Evolutionary conservation across 1,140 invertebrate genomes (phyloP).

Genomic region (Drosophila mayri): DNA sequence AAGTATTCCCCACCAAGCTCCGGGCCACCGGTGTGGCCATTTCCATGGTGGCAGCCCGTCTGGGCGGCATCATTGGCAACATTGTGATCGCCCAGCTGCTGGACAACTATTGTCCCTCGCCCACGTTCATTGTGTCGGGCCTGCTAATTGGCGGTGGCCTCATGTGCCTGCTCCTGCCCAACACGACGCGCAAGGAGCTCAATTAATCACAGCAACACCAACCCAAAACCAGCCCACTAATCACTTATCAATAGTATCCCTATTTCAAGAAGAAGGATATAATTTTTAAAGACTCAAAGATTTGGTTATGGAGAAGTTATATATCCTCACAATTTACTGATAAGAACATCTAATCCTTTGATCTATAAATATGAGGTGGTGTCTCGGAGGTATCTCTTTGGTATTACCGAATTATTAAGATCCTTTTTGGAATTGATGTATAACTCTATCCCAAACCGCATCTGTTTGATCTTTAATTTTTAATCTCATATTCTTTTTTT

Average conservation of each 20-base stretch:
- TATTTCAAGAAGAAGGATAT: background rate
- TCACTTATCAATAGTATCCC: background rate
- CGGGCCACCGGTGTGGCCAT: conserved; percentile 93
- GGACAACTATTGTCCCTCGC: conserved; percentile 93
- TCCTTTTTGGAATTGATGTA: background rate
- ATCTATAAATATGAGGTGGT: background rate
- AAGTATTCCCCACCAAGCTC: conserved; percentile 95
- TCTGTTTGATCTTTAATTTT: background rate
- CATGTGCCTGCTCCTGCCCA: conserved; percentile 93
- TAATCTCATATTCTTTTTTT: background rate
- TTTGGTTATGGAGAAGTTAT: background rate
- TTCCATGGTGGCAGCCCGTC: conserved; percentile 93
- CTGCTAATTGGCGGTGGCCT: conserved; percentile 93
- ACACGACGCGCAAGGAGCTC: conserved; percentile 93
- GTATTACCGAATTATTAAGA: background rate
- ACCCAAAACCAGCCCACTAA: background rate
- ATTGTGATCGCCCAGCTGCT: conserved; percentile 93
- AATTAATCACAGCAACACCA: conserved; percentile 85
- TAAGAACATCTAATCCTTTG: background rate
- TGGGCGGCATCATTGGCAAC: conserved; percentile 94
- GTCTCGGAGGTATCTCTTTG: background rate
- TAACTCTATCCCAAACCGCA: background rate
- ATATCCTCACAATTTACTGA: background rate
- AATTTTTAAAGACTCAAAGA: background rate
- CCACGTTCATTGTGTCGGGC: conserved; percentile 93